Evolutionary conservation across 1,140 invertebrate genomes (phyloP), one percentile per base, ranked within the genome.

Genomic region (Cardiocondyla obscurior): DNA sequence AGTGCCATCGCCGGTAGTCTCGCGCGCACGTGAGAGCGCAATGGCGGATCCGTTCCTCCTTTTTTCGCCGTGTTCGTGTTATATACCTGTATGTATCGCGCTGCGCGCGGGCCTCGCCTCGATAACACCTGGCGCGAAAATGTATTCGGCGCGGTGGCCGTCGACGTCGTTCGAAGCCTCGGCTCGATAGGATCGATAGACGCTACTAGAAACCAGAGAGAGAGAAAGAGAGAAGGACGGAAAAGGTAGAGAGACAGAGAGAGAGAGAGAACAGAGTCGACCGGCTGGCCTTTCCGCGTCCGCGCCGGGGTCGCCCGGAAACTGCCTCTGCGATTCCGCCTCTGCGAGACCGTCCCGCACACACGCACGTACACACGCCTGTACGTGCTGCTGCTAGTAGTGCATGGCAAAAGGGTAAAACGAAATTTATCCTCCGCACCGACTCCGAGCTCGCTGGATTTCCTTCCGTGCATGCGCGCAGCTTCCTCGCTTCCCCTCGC

Each of bases 171-270:
- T 69, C 82, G 76, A 87, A 88, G 86, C 86, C 51, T 84, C 85
- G 81, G 84, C 74, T 77, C 85, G 87, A 88, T 88, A 88, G 87
- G 87, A 88, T 88, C 87, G 87, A 88, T 88, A 88, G 86, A 85
- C 58, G 86, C 85, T 64, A 58, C 46, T 82, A 88, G 86, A 85
- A 88, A 88, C 58, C 60, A 10, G 69, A 72, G 69, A 12, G 46
- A 55, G 14, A 53, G 49, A 70, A 30, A 53, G 67, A 39, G 49
- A 39, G 3, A 28, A 36, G 28, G 46, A 12, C 3, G 42, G 44
- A 42, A 30, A n/a, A 69, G 65, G 5, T n/a, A n/a, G n/a, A n/a
- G 44, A 69, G 16, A 33, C 28, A 67, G 64, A 49, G 65, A 36
- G 44, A 51, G 4, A 19, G 46, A 55, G 33, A 55, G 69, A 44